phyloP scores from a whole-genome alignment of 2,797 vertebrate genomes.

The Cryptoprocta ferox region DNA sequence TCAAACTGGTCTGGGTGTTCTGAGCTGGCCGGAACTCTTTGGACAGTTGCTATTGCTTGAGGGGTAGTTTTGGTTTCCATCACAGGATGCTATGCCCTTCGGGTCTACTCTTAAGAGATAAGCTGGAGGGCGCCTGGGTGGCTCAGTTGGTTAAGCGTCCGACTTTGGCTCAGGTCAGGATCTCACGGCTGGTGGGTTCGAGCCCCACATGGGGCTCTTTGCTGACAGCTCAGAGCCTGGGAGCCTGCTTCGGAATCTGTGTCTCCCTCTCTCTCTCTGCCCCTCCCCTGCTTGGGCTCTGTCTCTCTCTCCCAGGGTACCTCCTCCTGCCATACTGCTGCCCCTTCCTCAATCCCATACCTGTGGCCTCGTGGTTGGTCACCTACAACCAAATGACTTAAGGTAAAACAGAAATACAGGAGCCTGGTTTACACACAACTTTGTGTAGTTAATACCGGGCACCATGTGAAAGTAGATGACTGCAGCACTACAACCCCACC shows the following conservation, averaged over 20 bases:
- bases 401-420: not conserved
- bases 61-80: not conserved
- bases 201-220: no score
- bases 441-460: not conserved
- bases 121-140: not conserved
- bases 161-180: no score
- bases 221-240: no score
- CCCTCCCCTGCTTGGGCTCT: no score
- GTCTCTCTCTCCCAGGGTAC: not conserved
- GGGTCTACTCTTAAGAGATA: not conserved
- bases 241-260: no score
- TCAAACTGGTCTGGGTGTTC: not conserved
- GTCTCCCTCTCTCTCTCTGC: no score
- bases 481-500: not conserved
- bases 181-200: no score
- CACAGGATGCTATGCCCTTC: not conserved
- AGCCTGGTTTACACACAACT: not conserved
- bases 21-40: not conserved
- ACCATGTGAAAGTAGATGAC: not conserved
- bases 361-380: not conserved
- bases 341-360: not conserved
- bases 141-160: no score
- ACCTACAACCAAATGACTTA: constrained; percentile 11
- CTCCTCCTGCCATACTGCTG: not conserved
- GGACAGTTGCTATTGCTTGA: not conserved